phyloP scores from a whole-genome alignment of 1,140 invertebrate genomes.

The Solenopsis fugax region DNA sequence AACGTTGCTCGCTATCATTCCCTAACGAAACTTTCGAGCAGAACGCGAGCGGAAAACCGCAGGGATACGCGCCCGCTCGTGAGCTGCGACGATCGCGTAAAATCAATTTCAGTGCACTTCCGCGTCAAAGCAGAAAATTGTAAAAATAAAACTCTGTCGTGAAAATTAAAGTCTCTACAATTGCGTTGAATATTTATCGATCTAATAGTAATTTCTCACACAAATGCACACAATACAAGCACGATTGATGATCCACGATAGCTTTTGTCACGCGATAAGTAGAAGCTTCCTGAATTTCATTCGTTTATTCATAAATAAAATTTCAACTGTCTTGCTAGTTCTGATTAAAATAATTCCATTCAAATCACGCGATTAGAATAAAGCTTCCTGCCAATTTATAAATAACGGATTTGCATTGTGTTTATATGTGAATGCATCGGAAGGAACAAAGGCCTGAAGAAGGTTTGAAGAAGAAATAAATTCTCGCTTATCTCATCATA shows the following conservation, averaged over 20 bases:
- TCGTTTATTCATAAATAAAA: neutral
- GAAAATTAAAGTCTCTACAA: neutral
- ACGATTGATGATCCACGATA: neutral
- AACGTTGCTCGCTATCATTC: slow-evolving; percentile 14
- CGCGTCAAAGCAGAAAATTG: neutral
- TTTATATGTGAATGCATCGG: neutral
- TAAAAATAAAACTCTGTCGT: neutral
- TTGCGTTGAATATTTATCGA: neutral
- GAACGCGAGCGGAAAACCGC: slow-evolving; percentile 57
- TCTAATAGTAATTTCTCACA: neutral
- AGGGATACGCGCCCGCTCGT: neutral
- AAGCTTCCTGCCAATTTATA: neutral
- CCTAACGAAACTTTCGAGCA: slow-evolving; percentile 38
- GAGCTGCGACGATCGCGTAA: slow-evolving; percentile 18
- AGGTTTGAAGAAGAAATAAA: neutral
- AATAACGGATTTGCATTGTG: neutral
- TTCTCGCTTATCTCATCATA: slow-evolving; percentile 27
- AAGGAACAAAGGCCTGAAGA: neutral
- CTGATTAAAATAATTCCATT: neutral
- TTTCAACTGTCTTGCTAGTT: neutral
- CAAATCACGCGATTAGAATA: neutral
- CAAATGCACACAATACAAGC: neutral
- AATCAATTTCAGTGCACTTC: slow-evolving; percentile 48
- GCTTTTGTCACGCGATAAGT: neutral
- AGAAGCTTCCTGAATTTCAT: neutral